Conservation (phyloP, 2,888 invertebrate genomes). For the Yponomeuta evonymella region DNA sequence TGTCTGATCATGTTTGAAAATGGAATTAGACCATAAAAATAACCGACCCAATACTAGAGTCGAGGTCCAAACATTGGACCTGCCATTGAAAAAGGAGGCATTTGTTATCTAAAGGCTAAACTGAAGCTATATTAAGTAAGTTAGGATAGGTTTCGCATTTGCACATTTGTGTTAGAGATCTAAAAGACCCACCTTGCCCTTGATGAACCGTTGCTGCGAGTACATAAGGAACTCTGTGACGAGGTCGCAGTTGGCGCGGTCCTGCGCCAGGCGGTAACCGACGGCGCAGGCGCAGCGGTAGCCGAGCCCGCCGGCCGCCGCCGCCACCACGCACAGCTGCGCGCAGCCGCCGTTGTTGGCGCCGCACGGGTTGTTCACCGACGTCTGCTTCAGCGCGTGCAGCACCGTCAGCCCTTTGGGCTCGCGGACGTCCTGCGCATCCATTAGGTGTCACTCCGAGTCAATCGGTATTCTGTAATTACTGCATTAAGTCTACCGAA, state of each 20-base stretch:
- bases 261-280: conserved; percentile 85
- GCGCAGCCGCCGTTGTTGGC: conserved; percentile 92
- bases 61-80: too few relatives aligned
- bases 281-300: conserved; percentile 95
- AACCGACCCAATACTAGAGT: too few relatives aligned
- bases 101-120: too few relatives aligned
- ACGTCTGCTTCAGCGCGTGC: conserved; percentile 85
- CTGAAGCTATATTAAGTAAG: too few relatives aligned
- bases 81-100: too few relatives aligned
- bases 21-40: too few relatives aligned
- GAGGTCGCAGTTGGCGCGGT: conserved; percentile 86
- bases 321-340: conserved; percentile 95
- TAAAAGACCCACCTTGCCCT: conserved; percentile 80
- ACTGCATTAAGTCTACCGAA: too few relatives aligned
- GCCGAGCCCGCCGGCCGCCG: conserved; percentile 83
- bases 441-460: too few relatives aligned
- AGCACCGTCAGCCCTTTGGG: conserved; percentile 90
- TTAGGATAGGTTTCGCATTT: too few relatives aligned
- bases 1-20: too few relatives aligned
- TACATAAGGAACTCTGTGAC: conserved; percentile 95
- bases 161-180: too few relatives aligned
- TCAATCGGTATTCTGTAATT: too few relatives aligned
- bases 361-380: conserved; percentile 88
- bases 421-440: conserved; percentile 79
- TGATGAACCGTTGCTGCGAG: conserved; percentile 96